phyloP scores from a whole-genome alignment of 2,113 vertebrate genomes.

The Nycticebus coucang region DNA sequence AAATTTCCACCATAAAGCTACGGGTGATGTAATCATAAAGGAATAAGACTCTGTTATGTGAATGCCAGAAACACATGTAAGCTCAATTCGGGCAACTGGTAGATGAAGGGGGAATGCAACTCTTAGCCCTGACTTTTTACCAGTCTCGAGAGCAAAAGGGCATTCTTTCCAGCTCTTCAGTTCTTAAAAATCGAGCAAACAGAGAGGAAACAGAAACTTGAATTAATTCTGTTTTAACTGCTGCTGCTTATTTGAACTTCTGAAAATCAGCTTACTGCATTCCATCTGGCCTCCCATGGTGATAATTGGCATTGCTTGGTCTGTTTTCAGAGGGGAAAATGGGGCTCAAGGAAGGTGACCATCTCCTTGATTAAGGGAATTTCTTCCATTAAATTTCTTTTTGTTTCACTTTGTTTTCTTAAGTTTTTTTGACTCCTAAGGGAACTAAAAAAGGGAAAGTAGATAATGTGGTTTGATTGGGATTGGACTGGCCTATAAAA shows the following conservation, averaged over 20 bases:
- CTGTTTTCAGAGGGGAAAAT: constrained; percentile 13
- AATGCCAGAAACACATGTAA: background rate
- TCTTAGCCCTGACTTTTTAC: background rate
- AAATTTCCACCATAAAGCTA: background rate
- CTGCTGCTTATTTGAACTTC: background rate
- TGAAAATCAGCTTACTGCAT: constrained; percentile 33
- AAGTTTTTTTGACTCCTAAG: background rate
- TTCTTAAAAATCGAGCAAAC: constrained; percentile 7
- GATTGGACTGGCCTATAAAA: background rate
- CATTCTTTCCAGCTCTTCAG: background rate
- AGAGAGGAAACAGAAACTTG: background rate
- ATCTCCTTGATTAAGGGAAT: background rate
- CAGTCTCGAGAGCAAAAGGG: background rate
- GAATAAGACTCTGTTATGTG: background rate
- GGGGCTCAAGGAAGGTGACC: background rate
- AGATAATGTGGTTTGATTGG: background rate
- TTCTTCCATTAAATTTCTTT: background rate
- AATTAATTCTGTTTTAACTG: constrained; percentile 34
- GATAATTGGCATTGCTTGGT: background rate
- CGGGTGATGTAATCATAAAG: background rate
- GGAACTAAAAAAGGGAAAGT: background rate
- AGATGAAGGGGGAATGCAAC: background rate
- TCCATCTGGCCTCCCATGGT: background rate
- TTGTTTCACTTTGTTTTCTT: background rate
- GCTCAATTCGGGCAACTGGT: background rate